Conservation (phyloP, 2,113 vertebrate species). For the Picathartes gymnocephalus region DNA sequence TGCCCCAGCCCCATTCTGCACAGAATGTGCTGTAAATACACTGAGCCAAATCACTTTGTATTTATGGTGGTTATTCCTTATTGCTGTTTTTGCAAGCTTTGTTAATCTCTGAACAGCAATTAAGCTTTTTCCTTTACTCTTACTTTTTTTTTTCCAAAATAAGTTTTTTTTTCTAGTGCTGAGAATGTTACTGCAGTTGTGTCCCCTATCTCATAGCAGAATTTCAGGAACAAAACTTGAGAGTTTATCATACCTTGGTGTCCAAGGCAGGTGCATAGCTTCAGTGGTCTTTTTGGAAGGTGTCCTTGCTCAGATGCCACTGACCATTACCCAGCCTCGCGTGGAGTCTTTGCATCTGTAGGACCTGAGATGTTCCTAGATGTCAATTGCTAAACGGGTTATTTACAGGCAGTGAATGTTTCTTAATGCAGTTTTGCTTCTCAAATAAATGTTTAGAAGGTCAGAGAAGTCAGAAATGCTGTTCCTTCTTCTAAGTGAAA, state of each 20-base stretch:
- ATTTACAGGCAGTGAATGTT: background rate
- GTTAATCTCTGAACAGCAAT: background rate
- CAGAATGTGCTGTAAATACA: background rate
- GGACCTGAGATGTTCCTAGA: background rate
- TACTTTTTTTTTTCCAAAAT: background rate
- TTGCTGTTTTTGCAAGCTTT: background rate
- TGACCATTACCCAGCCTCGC: fast-evolving
- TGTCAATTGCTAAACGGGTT: background rate
- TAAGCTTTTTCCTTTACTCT: background rate
- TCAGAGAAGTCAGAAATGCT: background rate
- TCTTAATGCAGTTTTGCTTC: background rate
- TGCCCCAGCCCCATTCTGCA: background rate
- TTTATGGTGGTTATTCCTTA: background rate
- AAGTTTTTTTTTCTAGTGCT: background rate
- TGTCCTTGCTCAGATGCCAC: background rate
- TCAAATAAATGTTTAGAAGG: background rate
- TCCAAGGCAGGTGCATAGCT: fast-evolving
- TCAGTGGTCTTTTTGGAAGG: background rate
- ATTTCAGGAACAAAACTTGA: background rate
- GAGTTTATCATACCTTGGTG: background rate
- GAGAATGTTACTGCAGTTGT: background rate
- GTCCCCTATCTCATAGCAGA: background rate
- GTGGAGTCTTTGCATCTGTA: background rate
- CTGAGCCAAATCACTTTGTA: background rate
- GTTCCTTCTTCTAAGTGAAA: background rate